Evolutionary conservation across 2,113 vertebrate genomes (phyloP), one percentile per base, ranked within the genome.

Genomic region (Peromyscus polionotus): DNA sequence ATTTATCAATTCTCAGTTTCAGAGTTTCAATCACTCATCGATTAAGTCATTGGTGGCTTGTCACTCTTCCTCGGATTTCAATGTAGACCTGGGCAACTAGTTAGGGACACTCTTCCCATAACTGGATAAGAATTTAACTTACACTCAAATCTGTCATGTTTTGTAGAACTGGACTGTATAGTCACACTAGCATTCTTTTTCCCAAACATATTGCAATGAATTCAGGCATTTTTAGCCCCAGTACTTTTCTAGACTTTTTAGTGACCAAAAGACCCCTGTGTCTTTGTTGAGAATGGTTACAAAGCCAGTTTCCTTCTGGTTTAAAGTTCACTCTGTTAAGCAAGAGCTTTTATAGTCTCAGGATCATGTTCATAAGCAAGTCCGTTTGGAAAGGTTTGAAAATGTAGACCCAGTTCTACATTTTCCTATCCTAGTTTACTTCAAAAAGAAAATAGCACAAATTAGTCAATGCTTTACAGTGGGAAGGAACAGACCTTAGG

Each of bases 361-460:
- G 68, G 39, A 20, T 67, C 45, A 45, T 85, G 61, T 24, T 87
- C 26, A 59, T 76, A 86, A 96, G 36, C 22, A 79, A 61, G 4
- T 75, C 20, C 14, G 16, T 48, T 67, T 86, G 42, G 16, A 39
- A 76, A 88, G 83, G 45, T 3, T 63, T 95, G 39, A 4, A 33
- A 73, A 42, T 42, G 42, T 42, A 42, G 42, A 42, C 22, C 13
- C 36, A 79, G n/a, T 89, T 85, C 90, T 65, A 88, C 63, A 79
- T 88, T 90, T 94, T 45, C 51, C 75, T 20, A 63, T 57, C 75
- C 84, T 79, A 92, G 63, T 84, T 97, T 61, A 75, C 79, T 92
- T 67, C 79, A 84, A 59, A 84, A 87, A 90, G 45, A 73, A 90
- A 90, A 80, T 9, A 61, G 42, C 88, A 68, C 45, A 73, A 9